Percentiles rank a stretch among this genome's conserved stretches.
phyloP scores from a whole-genome alignment of 2,113 vertebrate genomes.

The Entomyzon cyanotis region DNA sequence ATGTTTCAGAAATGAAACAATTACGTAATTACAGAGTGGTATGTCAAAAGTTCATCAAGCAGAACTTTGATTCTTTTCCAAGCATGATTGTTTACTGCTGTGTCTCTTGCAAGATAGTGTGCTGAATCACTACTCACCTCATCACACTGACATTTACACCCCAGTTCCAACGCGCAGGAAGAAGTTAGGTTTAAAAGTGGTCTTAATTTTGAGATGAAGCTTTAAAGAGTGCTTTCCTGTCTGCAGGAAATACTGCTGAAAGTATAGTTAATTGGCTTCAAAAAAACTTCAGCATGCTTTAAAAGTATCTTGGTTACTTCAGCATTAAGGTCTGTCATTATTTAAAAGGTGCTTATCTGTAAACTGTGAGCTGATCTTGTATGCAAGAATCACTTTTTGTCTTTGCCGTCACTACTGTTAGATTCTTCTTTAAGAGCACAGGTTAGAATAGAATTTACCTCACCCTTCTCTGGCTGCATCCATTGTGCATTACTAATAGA shows the following conservation, averaged over 20 bases:
- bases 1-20: conserved; percentile 43
- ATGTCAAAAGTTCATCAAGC: conserved; percentile 22
- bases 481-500: background rate
- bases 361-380: background rate
- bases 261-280: background rate
- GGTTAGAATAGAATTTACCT: background rate
- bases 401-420: background rate
- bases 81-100: background rate
- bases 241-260: background rate
- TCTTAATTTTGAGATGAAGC: background rate
- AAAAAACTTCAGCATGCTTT: background rate
- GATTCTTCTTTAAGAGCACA: background rate
- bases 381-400: background rate
- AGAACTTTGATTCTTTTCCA: conserved; percentile 37
- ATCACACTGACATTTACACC: background rate
- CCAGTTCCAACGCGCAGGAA: background rate
- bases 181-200: background rate
- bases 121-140: background rate
- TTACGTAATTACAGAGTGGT: conserved; percentile 16
- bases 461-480: background rate
- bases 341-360: background rate
- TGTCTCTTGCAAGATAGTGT: background rate
- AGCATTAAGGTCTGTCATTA: background rate
- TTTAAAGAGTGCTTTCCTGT: background rate
- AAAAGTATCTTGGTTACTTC: background rate